Percentiles rank a stretch among this genome's conserved stretches.
These are phyloP conservation scores for Edolisoma coerulescens DNA, from an alignment of 2,113 vertebrate genomes.

Conservation along the genomic window DNA sequence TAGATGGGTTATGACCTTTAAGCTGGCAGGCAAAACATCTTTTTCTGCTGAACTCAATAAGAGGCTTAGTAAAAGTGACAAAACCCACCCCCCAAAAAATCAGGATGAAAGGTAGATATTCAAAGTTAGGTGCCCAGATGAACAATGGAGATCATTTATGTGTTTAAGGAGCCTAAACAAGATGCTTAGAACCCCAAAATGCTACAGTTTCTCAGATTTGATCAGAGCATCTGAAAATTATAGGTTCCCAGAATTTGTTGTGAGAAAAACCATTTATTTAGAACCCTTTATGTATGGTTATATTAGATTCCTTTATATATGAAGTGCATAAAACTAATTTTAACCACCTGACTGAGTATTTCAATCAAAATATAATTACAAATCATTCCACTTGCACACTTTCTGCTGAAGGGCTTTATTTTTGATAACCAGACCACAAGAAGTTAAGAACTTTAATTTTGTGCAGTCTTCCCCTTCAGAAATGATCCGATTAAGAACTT, in stretches of 20 bases:
- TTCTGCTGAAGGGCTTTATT: background rate
- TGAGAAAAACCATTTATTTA: background rate
- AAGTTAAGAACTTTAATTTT: background rate
- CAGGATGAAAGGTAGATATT: background rate
- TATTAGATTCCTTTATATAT: background rate
- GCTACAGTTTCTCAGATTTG: background rate
- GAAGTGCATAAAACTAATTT: background rate
- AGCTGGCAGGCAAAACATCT: background rate
- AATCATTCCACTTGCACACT: background rate
- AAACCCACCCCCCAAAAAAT: background rate
- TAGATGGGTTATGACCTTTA: background rate
- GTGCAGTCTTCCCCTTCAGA: background rate
- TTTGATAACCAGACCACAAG: background rate
- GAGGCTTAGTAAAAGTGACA: background rate
- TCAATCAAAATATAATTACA: background rate
- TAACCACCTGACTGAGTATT: background rate
- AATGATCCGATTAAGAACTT: background rate
- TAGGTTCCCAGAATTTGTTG: background rate
- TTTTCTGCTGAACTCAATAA: background rate
- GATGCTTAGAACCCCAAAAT: background rate
- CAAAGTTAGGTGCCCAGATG: background rate
- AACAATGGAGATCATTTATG: background rate
- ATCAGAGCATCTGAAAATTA: background rate
- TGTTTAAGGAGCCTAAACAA: background rate
- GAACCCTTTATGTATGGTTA: background rate